Evolutionary conservation across 2,888 invertebrate genomes (phyloP), one percentile per base, ranked within the genome.

Genomic region (Drosophila ustulata): DNA sequence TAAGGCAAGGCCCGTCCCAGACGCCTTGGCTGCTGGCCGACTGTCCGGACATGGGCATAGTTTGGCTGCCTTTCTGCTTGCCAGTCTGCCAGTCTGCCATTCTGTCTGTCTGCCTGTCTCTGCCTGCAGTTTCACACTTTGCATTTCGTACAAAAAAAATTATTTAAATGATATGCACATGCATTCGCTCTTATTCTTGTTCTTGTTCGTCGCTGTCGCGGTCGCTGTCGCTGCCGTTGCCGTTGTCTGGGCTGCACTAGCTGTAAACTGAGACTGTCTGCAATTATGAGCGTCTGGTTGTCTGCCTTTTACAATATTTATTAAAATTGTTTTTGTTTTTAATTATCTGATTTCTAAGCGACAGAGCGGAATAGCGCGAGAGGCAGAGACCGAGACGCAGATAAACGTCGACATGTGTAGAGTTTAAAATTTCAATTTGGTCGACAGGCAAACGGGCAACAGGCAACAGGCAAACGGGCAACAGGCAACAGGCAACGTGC

Each of bases 141-240:
- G 78, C 72, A 75, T 74, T 64, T 74, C 71, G 46, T 53, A 30
- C 4, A 37, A 53, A 23, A 55, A 81, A 82, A 87, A 79, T 80
- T 88, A 88, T 88, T 89, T 89, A 89, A 85, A 88, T 90, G 72
- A 77, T 88, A 89, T 90, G 88, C 90, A 80, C 79, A 80, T 78
- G 77, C 77, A 71, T 70, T 73, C 52, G 61, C 46, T 66, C 53
- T 47, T 37, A 30, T 47, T 28, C 45, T 30, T 23, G 5, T 45
- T 7, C 7, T 43, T 49, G 53, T 50, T 13, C 64, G 63, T 77
- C 34, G 71, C 34, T 46, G 66, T 23, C 47, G 64, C 69, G 65
- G 55, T 39, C 57, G 59, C 5, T 13, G 73, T 13, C 41, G 72
- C 28, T n/a, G n/a, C n/a, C n/a, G n/a, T n/a, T 62, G 69, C 13